Base-by-base conservation (phyloP, 2,888 invertebrate species). In the Antitype chi region DNA sequence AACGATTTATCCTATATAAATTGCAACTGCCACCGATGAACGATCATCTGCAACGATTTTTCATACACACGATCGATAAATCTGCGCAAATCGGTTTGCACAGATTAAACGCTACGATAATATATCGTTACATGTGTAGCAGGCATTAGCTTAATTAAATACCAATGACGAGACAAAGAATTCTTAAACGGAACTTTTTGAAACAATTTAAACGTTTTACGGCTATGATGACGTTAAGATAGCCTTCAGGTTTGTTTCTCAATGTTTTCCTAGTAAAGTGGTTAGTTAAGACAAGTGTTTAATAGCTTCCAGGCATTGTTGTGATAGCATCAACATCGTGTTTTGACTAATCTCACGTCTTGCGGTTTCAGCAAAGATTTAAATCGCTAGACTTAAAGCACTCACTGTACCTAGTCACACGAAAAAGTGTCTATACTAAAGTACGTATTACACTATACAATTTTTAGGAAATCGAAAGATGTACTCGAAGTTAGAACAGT, bases 291-390 rank as follows among this genome's bases (percentile, higher is more conserved):
- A 76, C 86, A 82, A 76, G 78, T 87, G 76, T 81, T 82, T 70
- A 74, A 81, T 74, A 49, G 69, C 67, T 86, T 78, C 75, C 79
- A 82, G 73, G 74, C 70, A 81, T 74, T 89, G 78, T 82, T 87
- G 80, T 81, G 88, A 86, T 88, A 81, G 70, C 53, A 87, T 85
- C 78, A 64, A 76, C 62, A 59, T 63, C 69, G 67, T 81, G 87
- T 88, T 87, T 78, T 80, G 76, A 76, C 76, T 85, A 84, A 82
- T 81, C 81, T 83, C 79, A 85, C 81, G 86, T 80, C 63, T 88
- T 71, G 74, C 66, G 71, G 76, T 75, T 77, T 71, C 13, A 38
- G 43, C 4, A 63, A 38, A n/a, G 38, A 60, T 32, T 23, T 60
- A 32, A 60, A 60, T 60, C 32, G 60, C 23, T 32, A 23, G 11